Percentiles rank a stretch among this genome's conserved stretches.
Conservation (phyloP, 2,113 vertebrate species). For the Fulmarus glacialis region DNA sequence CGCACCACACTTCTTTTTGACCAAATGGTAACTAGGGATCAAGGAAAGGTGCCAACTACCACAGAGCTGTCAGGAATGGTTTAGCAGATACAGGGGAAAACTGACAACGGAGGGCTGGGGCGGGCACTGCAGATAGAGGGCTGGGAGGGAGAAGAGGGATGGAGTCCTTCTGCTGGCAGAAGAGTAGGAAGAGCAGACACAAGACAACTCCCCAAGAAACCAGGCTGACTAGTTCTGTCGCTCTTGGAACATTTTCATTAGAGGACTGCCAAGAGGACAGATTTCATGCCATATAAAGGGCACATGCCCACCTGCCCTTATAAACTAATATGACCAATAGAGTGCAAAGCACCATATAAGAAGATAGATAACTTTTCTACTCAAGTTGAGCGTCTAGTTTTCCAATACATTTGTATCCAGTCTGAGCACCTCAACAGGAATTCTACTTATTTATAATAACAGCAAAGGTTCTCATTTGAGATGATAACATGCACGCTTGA, state of each 20-base stretch:
- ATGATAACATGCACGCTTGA: background rate
- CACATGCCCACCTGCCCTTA: background rate
- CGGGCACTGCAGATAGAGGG: accelerated
- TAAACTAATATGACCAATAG: background rate
- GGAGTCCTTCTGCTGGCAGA: background rate
- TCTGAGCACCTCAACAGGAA: background rate
- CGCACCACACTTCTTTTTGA: background rate
- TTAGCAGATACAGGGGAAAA: background rate
- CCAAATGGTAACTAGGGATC: background rate
- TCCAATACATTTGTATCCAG: background rate
- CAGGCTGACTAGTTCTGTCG: background rate
- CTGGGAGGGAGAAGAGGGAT: background rate
- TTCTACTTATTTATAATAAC: background rate
- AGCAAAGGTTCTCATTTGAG: background rate
- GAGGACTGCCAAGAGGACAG: conserved; percentile 2
- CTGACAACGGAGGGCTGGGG: background rate
- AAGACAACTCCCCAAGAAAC: background rate
- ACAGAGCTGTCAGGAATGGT: background rate
- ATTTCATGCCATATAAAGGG: background rate
- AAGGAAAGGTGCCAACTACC: background rate
- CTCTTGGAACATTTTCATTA: background rate
- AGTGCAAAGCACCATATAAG: background rate
- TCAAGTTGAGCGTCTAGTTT: background rate
- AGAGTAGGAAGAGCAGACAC: background rate
- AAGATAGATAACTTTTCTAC: background rate